Evolutionary conservation across 2,113 vertebrate species (phyloP).

Genomic region (Columba livia): DNA sequence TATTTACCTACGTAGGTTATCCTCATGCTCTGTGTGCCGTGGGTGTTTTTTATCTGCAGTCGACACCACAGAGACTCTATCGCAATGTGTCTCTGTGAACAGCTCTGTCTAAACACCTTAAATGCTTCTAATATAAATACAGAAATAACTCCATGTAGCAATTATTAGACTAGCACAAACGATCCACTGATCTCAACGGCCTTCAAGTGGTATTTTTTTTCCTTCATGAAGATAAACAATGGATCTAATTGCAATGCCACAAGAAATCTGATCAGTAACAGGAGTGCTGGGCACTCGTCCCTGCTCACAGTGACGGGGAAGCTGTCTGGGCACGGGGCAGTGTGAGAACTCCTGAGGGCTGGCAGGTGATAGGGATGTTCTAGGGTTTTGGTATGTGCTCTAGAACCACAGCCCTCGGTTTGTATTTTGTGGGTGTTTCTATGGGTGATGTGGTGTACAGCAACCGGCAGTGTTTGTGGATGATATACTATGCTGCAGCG

Average conservation of each 20-base stretch:
- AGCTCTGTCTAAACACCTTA: constrained; percentile 25
- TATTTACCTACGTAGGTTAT: background rate
- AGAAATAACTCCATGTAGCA: background rate
- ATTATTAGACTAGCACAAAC: background rate
- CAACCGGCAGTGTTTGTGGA: background rate
- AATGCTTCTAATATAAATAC: background rate
- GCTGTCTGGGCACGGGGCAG: background rate
- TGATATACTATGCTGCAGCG: background rate
- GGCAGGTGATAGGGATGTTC: background rate
- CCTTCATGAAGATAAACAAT: constrained; percentile 17
- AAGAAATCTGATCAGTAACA: background rate
- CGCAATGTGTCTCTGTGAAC: background rate
- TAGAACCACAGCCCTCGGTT: background rate
- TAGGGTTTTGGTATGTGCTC: background rate
- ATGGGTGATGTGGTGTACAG: background rate
- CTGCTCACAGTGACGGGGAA: background rate
- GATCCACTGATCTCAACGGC: background rate
- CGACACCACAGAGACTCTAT: background rate
- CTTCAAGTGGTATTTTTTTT: background rate
- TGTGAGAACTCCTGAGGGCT: too few species aligned
- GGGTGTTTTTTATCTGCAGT: background rate
- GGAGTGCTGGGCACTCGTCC: background rate
- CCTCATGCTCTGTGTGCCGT: background rate
- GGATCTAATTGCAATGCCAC: constrained; percentile 4
- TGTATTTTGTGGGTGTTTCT: background rate